Evolutionary conservation across 2,113 vertebrate species (phyloP).

Genomic region (Sakesphorus luctuosus): DNA sequence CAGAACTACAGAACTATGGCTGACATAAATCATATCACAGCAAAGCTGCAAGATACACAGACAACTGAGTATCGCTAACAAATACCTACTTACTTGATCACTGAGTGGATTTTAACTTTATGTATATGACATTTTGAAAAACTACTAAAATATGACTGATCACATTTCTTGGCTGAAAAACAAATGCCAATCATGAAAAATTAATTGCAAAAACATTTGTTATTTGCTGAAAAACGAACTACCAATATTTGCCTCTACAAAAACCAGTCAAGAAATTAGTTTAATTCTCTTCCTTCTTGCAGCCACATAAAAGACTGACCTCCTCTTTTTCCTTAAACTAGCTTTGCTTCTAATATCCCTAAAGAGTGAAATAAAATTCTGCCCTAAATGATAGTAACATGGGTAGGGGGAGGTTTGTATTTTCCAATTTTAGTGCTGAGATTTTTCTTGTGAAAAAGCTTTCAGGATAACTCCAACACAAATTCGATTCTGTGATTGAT

Average conservation of each 20-base stretch:
- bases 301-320: not conserved
- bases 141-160: conserved; percentile 48
- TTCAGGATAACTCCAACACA: not conserved
- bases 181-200: conserved; percentile 23
- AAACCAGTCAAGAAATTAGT: not conserved
- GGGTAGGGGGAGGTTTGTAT: fast-evolving
- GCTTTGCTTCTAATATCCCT: not conserved
- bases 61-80: not conserved
- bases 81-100: not conserved
- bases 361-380: not conserved
- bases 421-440: not conserved
- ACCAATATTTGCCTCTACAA: conserved; percentile 25
- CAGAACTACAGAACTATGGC: not conserved
- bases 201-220: conserved; percentile 48
- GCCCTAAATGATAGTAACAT: not conserved
- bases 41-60: not conserved
- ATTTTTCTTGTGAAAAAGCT: not conserved
- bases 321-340: not conserved
- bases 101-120: not conserved
- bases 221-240: conserved; percentile 33
- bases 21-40: not conserved
- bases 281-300: not conserved
- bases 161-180: conserved; percentile 46
- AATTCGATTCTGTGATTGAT: not conserved
- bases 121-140: not conserved